Evolutionary conservation across 30 jellyfish, hydroid and myxozoan genomes (phyloP), one percentile per base, ranked within the genome.

Genomic region (Rhopilema esculentum): DNA sequence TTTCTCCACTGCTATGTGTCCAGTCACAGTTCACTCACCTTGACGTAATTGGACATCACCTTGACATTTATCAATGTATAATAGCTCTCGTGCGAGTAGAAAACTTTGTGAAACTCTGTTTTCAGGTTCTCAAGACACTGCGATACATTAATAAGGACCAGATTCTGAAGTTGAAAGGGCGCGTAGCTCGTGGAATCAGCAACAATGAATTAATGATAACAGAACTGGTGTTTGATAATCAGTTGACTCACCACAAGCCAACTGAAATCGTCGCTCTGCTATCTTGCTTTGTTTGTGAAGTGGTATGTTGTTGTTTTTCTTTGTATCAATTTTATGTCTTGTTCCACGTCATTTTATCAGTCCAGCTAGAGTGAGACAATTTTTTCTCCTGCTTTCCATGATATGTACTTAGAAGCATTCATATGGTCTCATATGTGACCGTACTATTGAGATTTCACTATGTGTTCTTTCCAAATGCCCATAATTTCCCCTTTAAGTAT

Each of bases 261-360:
- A 31, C 92, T 25, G 97, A 96, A 80, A 91, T 96, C 51, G 99
- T 93, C 31, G 98, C 99, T n/a, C 66, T 96, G 68, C 95, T 96
- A 22, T 96, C 99, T 16, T 88, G 97, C 52, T 96, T 96, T 67
- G 97, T 92, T 48, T 94, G 95, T 77, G 97, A 96, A 70, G 96
- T 74, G 97, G 99, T 96, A 50, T 21, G 87, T 82, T 17, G 50
- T 9, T 21, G 76, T 68, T 49, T 4, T 1, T 20, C 16, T n/a
- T n/a, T n/a, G n/a, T n/a, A n/a, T n/a, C n/a, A n/a, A n/a, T n/a
- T n/a, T n/a, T n/a, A n/a, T n/a, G n/a, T n/a, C n/a, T n/a, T n/a
- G n/a, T n/a, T n/a, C n/a, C n/a, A n/a, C n/a, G n/a, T n/a, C n/a
- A n/a, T n/a, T n/a, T n/a, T n/a, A n/a, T n/a, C n/a, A n/a, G n/a